Conservation (phyloP, 2,113 vertebrate genomes). For the Mobula birostris region DNA sequence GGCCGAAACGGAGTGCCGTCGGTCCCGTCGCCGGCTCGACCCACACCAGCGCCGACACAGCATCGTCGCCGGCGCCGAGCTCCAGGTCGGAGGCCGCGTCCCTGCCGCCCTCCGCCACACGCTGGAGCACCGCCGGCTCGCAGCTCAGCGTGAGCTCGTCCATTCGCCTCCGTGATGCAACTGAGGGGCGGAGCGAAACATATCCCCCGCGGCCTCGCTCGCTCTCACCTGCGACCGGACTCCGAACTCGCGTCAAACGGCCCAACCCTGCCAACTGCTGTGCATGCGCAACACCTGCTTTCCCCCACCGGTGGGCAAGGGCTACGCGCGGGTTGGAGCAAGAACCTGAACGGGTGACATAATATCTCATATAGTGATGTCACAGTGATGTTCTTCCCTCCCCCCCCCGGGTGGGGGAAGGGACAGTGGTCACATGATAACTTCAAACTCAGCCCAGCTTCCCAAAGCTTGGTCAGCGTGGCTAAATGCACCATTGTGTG, state of each 20-base stretch:
- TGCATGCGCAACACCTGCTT: not conserved
- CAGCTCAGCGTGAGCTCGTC: conserved; percentile 7
- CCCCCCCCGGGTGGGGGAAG: no score
- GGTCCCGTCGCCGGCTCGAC: no score
- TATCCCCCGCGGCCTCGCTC: not conserved
- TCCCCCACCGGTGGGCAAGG: not conserved
- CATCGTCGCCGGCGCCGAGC: not conserved
- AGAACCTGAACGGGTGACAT: not conserved
- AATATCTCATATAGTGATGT: not conserved
- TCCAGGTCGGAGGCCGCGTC: not conserved
- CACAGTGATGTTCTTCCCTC: not conserved
- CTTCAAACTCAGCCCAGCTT: not conserved
- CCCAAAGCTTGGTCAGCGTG: not conserved
- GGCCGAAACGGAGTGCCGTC: not conserved
- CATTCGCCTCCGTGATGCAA: conserved; percentile 19
- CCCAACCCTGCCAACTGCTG: no score
- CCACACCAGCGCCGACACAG: not conserved
- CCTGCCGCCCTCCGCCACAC: not conserved
- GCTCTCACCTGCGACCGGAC: not conserved
- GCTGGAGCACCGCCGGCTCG: not conserved
- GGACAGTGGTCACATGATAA: not conserved
- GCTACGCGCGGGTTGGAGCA: not conserved
- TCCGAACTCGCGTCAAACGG: not conserved
- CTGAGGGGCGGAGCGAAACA: not conserved
- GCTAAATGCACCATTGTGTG: not conserved